Evolutionary conservation across 1,140 invertebrate species (phyloP), one percentile per base, ranked within the genome.

Genomic region (Atta colombica): DNA sequence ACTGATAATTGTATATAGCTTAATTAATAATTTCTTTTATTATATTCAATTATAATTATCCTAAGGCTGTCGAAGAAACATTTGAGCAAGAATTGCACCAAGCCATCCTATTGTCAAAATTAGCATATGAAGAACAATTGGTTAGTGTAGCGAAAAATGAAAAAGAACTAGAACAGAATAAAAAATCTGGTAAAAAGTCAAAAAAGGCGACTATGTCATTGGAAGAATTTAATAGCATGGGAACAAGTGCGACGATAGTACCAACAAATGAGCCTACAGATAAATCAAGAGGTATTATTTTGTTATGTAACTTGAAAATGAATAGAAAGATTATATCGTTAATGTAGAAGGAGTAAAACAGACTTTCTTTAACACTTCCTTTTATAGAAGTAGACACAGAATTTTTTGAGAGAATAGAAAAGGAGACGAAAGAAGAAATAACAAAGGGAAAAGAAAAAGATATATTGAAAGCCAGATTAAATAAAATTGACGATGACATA

Each of bases 371-470:
- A 65, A 86, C 77, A 74, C 35, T 49, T 92, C 93, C 87, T 89
- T 66, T 78, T 91, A 45, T 39, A 94, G 94, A 94, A 81, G 39
- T 91, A 35, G 95, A 96, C 89, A 88, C 93, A 28, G 94, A 96
- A 89, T 98, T 97, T 92, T 98, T 98, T 92, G 96, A 97, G 77
- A 96, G 96, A 91, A 95, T 98, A 49, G 96, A 97, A 61, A 96
- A 96, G 92, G 97, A 97, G 88, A 96, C 96, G 0, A 96, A 96
- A 90, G 95, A 96, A 93, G 97, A 97, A 89, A 92, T 97, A 28
- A 94, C 96, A 58, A 97, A 96, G 93, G 97, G 97, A 88, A 96
- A 97, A 95, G 96, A 97, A 60, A 96, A 96, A 92, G 96, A 96
- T 89, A 95, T 93, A 92, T 94, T 95, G 87, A 96, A 94, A 87